Percentiles rank a stretch among this genome's conserved stretches.
These are phyloP conservation scores for Cordilura impudica DNA, from an alignment of 2,888 invertebrate genomes.

Conservation along the genomic window DNA sequence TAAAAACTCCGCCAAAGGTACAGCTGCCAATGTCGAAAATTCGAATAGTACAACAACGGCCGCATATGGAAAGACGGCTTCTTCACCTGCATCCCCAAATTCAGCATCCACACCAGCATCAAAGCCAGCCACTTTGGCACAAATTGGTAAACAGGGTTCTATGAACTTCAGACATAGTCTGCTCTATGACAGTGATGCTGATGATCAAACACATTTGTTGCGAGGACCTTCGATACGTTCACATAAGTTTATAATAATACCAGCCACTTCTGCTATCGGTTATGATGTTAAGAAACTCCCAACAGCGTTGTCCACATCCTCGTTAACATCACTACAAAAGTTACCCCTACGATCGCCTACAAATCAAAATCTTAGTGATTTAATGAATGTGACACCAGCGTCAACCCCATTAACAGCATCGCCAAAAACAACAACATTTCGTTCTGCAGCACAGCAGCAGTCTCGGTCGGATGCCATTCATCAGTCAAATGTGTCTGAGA, in stretches of 20 bases:
- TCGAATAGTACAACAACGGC: constrained; percentile 1
- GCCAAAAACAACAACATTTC: neutral
- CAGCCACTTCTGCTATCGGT: constrained; percentile 65
- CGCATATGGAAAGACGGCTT: constrained; percentile 65
- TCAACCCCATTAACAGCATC: constrained; percentile 1
- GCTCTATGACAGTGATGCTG: constrained; percentile 73
- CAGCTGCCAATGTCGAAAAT: constrained; percentile 2
- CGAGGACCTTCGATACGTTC: constrained; percentile 72
- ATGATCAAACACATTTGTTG: constrained; percentile 74
- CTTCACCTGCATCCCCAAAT: constrained; percentile 67
- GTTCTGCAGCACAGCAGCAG: constrained; percentile 19
- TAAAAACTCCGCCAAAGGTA: constrained; percentile 33
- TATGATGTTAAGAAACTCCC: constrained; percentile 64
- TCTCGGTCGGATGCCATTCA: constrained; percentile 62
- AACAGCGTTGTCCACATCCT: constrained; percentile 69
- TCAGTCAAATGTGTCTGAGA: constrained; percentile 36
- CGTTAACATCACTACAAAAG: constrained; percentile 67
- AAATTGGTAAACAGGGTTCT: constrained; percentile 65
- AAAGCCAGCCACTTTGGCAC: constrained; percentile 65
- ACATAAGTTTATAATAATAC: constrained; percentile 76
- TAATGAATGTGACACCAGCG: constrained; percentile 20
- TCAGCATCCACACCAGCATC: constrained; percentile 32
- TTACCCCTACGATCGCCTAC: constrained; percentile 54
- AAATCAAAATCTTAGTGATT: constrained; percentile 45
- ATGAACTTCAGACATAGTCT: constrained; percentile 71